These are phyloP conservation scores for Athalia circularis DNA, from an alignment of 2,888 invertebrate species.

Conservation along the genomic window DNA sequence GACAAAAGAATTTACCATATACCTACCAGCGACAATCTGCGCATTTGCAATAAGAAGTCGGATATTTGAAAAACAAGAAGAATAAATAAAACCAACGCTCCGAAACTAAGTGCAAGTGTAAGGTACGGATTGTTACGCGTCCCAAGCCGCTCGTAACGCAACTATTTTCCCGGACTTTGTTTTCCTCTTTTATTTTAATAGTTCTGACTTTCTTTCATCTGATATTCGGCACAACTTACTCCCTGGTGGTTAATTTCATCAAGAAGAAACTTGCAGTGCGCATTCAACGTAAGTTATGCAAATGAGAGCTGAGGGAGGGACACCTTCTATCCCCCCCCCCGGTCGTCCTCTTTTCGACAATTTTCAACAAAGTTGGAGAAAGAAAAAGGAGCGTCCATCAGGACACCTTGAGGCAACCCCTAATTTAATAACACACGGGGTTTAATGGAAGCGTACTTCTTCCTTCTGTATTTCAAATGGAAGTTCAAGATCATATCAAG, in stretches of 20 bases:
- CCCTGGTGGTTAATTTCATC: conserved; percentile 68
- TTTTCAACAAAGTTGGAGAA: neutral
- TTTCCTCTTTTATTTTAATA: conserved; percentile 71
- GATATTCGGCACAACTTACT: conserved; percentile 61
- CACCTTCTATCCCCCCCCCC: conserved; percentile 15
- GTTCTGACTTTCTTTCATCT: conserved; percentile 61
- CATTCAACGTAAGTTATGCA: conserved; percentile 69
- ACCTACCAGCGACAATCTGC: no score
- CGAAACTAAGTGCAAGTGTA: no score
- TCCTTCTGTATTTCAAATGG: neutral
- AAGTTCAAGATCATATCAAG: neutral
- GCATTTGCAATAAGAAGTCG: no score
- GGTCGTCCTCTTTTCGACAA: neutral
- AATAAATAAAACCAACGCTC: no score
- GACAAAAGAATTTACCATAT: no score
- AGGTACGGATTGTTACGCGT: conserved; percentile 66
- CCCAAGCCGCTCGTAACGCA: conserved; percentile 71
- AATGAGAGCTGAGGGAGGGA: conserved; percentile 59
- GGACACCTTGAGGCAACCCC: no score
- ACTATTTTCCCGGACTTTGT: conserved; percentile 70
- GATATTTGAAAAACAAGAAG: neutral
- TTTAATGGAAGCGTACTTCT: no score
- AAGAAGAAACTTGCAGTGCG: conserved; percentile 63
- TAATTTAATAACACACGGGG: no score
- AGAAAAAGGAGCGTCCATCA: neutral